phyloP scores from a whole-genome alignment of 2,888 invertebrate genomes.

The Sylvicola cinctus region DNA sequence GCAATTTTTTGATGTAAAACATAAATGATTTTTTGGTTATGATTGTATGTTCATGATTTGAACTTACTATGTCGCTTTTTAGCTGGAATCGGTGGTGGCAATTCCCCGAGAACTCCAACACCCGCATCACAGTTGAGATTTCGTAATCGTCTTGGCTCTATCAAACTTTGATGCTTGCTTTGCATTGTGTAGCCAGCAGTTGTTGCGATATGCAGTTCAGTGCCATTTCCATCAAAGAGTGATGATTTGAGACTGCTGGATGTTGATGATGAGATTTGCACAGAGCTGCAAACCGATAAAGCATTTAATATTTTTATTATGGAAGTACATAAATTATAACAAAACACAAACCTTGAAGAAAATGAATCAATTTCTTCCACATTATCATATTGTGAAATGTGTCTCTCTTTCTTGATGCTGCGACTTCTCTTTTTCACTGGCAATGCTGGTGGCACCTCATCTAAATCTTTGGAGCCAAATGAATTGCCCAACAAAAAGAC shows the following conservation, averaged over 20 bases:
- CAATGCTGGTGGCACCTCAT: conserved; percentile 32
- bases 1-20: too few relatives aligned
- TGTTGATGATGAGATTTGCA: conserved; percentile 23
- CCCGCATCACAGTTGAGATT: conserved; percentile 12
- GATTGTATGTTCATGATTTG: conserved; percentile 7
- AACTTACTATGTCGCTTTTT: conserved; percentile 92
- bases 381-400: conserved; percentile 52
- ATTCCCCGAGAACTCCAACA: conserved; percentile 40
- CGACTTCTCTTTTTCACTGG: conserved; percentile 32
- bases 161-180: conserved; percentile 23
- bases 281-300: conserved; percentile 5
- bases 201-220: conserved; percentile 13
- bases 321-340: background rate
- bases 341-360: conserved; percentile 9
- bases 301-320: background rate
- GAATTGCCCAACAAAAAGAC: conserved; percentile 8
- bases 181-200: conserved; percentile 14
- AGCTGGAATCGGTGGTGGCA: conserved; percentile 75
- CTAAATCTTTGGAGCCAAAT: conserved; percentile 1
- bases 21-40: background rate
- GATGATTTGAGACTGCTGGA: conserved; percentile 22
- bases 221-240: conserved; percentile 6
- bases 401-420: conserved; percentile 30
- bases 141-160: conserved; percentile 12
- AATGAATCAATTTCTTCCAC: conserved; percentile 32